Evolutionary conservation across 2,797 vertebrate genomes (phyloP), one percentile per base, ranked within the genome.

Genomic region (Mormyrus hasselquistii): DNA sequence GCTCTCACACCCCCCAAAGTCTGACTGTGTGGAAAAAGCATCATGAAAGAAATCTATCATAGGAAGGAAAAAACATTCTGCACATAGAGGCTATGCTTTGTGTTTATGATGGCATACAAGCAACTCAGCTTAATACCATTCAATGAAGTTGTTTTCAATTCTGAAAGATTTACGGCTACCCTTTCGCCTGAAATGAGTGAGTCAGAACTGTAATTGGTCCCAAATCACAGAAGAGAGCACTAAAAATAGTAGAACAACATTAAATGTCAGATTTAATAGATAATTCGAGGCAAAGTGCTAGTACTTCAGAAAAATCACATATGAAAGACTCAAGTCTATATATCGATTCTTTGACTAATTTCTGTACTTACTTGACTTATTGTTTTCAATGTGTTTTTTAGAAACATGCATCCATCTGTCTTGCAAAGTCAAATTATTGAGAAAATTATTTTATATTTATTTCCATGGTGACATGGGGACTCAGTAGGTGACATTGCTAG

Each of bases 201-300:
- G 95, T 95, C 95, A 95, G 95, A 91, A 95, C 95, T 94, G 94
- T 96, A 96, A 97, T 94, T 96, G 94, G 95, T 93, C 65, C 94
- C 94, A 95, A 93, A 96, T 96, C 96, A 95, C 95, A 96, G 85
- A 90, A 90, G 90, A 92, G 92, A 69, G 88, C 88, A 87, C 91
- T 93, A 93, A 93, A 93, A 92, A 94, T 93, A 93, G 89, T 91
- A 90, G 76, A 53, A 25, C 88, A 90, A 88, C 62, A 89, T 92
- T 87, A 91, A 91, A 92, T 92, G 91, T 91, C 91, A 92, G 89
- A 12, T 29, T 76, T 88, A 89, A 89, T 90, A 90, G 87, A 92
- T 90, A 91, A 91, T 90, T 65, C 87, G 79, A 88, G 89, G 62
- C 87, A 90, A 89, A 79, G 87, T 44, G 86, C 47, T 47, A 89